Conservation (phyloP, 2,797 vertebrate species). For the Oryzias sinensis region DNA sequence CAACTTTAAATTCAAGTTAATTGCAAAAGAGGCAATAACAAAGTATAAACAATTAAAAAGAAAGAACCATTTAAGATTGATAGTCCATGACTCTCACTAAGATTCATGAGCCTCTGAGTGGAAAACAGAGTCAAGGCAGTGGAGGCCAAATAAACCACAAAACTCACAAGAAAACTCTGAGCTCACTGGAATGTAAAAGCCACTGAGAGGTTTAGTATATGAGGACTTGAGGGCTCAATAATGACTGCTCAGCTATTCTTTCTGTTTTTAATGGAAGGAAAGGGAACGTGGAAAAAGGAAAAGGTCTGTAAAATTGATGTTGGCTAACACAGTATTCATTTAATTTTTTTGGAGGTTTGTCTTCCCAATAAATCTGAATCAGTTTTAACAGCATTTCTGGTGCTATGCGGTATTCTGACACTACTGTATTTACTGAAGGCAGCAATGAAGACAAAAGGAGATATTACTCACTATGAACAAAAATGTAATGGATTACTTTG, state of each 20-base stretch:
- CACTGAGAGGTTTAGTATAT: slow-evolving; percentile 53
- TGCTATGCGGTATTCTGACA: no score
- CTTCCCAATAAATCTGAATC: no score
- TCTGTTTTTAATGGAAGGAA: slow-evolving; percentile 8
- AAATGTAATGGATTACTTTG: no score
- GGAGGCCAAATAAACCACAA: slow-evolving; percentile 37
- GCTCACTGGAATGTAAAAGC: slow-evolving; percentile 32
- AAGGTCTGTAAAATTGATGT: no score
- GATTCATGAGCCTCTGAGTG: slow-evolving; percentile 40
- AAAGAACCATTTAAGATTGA: slow-evolving; percentile 29
- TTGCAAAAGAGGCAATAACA: slow-evolving; percentile 6
- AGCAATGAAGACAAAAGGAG: no score
- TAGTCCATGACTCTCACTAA: slow-evolving; percentile 14
- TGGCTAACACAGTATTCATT: no score
- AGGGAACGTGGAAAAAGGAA: slow-evolving; percentile 5
- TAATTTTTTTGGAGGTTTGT: no score
- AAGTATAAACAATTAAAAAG: slow-evolving; percentile 18
- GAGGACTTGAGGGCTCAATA: slow-evolving; percentile 67
- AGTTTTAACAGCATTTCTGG: no score
- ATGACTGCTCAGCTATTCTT: slow-evolving; percentile 50
- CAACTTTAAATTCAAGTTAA: not conserved
- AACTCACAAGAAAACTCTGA: slow-evolving; percentile 24
- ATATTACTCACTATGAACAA: no score
- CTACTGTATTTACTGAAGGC: no score
- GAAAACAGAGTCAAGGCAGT: slow-evolving; percentile 8